These are phyloP conservation scores for Prinia subflava DNA, from an alignment of 2,113 vertebrate genomes.

Conservation along the genomic window DNA sequence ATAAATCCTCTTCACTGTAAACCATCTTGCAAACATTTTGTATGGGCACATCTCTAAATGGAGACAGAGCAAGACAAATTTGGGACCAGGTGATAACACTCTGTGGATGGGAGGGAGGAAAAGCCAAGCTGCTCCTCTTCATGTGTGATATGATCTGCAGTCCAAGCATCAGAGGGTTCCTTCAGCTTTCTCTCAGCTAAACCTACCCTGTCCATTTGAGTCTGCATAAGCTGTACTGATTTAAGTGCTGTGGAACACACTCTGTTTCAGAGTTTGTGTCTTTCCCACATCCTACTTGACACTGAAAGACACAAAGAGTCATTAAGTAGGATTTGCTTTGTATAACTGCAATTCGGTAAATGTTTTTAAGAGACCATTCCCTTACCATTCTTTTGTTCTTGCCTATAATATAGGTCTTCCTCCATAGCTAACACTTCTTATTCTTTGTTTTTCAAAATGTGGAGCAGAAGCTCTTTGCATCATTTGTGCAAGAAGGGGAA, in stretches of 20 bases:
- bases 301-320: not conserved
- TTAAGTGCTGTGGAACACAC: not conserved
- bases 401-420: not conserved
- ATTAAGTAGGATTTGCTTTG: not conserved
- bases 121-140: not conserved
- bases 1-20: not conserved
- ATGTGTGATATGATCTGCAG: not conserved
- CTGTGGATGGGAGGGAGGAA: not conserved
- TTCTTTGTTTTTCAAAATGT: not conserved
- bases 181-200: not conserved
- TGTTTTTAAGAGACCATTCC: not conserved
- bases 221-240: not conserved
- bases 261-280: not conserved
- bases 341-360: not conserved
- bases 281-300: not conserved
- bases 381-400: not conserved
- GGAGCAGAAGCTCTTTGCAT: not conserved
- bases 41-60: not conserved
- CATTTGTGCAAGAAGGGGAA: not conserved
- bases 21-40: not conserved
- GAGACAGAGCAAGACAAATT: not conserved
- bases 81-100: not conserved
- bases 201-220: not conserved
- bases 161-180: not conserved
- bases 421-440: not conserved